These are phyloP conservation scores for Megalurothrips usitatus DNA, from an alignment of 2,888 invertebrate genomes.

Conservation along the genomic window DNA sequence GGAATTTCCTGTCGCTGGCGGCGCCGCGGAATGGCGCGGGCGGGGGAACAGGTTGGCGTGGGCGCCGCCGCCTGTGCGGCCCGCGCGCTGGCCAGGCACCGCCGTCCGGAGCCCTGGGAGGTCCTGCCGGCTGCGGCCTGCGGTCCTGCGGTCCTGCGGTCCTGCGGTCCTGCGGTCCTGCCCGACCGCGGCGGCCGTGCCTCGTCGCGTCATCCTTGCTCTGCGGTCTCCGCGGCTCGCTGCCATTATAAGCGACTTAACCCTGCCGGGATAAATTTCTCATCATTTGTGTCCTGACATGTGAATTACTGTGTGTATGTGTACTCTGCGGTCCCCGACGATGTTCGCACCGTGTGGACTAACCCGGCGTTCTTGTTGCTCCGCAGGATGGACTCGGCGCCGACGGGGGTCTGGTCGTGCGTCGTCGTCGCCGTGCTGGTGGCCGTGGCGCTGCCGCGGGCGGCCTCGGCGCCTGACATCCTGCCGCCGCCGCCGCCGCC, in stretches of 20 bases:
- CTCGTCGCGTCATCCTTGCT: not conserved
- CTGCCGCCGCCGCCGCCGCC: slow-evolving; percentile 32
- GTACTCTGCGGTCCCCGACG: not conserved
- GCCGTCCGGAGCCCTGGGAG: too few relatives aligned
- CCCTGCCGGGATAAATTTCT: too few relatives aligned
- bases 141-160: too few relatives aligned
- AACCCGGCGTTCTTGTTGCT: not conserved
- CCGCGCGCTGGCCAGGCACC: not conserved
- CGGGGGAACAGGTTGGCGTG: not conserved
- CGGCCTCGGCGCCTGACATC: slow-evolving; percentile 30
- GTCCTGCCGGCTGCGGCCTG: too few relatives aligned
- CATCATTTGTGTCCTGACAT: not conserved
- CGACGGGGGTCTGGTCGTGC: not conserved
- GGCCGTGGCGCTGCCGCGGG: not conserved
- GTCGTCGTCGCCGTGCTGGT: not conserved
- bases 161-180: too few relatives aligned
- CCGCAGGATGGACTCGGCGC: not conserved
- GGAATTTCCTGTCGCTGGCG: too few relatives aligned
- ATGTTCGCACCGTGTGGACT: not conserved
- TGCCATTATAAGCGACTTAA: not conserved
- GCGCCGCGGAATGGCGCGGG: too few relatives aligned
- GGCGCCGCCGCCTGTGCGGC: not conserved
- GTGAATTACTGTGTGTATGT: too few relatives aligned
- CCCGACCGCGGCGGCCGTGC: not conserved
- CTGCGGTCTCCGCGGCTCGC: not conserved